Conservation (phyloP, 2,888 invertebrate species). For the Plusia festucae region DNA sequence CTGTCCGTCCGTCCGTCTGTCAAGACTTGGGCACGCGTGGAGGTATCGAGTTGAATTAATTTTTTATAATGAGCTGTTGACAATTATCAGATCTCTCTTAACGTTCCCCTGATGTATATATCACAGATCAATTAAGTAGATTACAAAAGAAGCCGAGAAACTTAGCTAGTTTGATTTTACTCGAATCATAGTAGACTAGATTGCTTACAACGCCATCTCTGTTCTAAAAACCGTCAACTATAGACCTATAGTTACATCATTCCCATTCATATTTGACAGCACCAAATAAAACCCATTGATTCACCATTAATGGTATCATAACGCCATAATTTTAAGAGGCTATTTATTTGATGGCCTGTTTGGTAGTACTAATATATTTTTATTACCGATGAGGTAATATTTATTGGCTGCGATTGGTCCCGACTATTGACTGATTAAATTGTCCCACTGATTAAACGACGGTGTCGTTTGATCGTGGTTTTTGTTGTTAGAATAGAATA, state of each 20-base stretch:
- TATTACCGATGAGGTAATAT: slow-evolving; percentile 55
- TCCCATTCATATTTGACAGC: slow-evolving; percentile 21
- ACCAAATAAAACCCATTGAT: slow-evolving; percentile 31
- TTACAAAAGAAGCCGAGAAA: no score
- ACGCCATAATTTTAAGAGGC: slow-evolving; percentile 40
- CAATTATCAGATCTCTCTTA: no score
- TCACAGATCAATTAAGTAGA: no score
- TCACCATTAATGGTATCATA: slow-evolving; percentile 28
- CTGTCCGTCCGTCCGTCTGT: no score
- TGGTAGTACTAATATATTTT: slow-evolving; percentile 53
- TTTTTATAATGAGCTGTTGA: no score
- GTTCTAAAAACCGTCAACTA: neutral
- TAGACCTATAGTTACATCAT: slow-evolving; percentile 14
- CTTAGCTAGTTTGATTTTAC: no score
- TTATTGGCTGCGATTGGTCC: slow-evolving; percentile 37
- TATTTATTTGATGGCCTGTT: slow-evolving; percentile 37
- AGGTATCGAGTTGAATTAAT: no score
- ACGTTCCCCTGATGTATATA: no score
- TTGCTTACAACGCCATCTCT: neutral
- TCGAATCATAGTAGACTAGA: neutral
- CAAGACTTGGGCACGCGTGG: no score
- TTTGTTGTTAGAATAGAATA: slow-evolving; percentile 41
- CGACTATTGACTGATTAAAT: slow-evolving; percentile 44
- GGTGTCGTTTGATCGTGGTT: slow-evolving; percentile 27
- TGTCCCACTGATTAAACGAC: slow-evolving; percentile 49